These are phyloP conservation scores for Drosophila eohydei DNA, from an alignment of 2,888 invertebrate genomes.

Conservation along the genomic window DNA sequence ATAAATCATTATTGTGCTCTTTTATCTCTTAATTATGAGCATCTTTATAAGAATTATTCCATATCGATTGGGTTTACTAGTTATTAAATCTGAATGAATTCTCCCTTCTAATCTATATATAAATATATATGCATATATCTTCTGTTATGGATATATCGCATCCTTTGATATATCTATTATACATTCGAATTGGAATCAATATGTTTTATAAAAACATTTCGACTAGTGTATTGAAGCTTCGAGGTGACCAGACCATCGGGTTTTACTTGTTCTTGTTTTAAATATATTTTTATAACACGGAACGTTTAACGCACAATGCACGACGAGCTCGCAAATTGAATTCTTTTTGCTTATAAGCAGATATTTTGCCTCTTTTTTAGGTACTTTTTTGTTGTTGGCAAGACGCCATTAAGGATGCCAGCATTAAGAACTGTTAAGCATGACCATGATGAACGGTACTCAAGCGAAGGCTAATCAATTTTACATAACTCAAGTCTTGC, in stretches of 20 bases:
- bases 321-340: constrained; percentile 21
- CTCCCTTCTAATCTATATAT: not conserved
- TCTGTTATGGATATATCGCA: too few species aligned
- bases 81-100: too few species aligned
- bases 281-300: constrained; percentile 42
- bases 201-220: not conserved
- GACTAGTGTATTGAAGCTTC: constrained; percentile 1
- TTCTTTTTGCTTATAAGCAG: constrained; percentile 14
- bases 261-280: constrained; percentile 1
- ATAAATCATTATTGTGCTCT: not conserved
- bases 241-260: not conserved
- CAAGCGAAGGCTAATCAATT: constrained; percentile 25
- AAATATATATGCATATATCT: not conserved
- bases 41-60: not conserved
- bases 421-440: constrained; percentile 10
- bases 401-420: constrained; percentile 28
- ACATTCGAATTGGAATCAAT: not conserved
- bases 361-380: constrained; percentile 19
- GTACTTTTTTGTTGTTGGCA: constrained; percentile 14
- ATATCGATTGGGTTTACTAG: not conserved
- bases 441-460: not conserved
- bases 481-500: constrained; percentile 15
- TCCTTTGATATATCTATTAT: not conserved
- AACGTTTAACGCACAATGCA: constrained; percentile 42
- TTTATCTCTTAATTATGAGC: not conserved